These are phyloP conservation scores for Chrysochloris asiatica DNA, from an alignment of 2,113 vertebrate species.

Conservation along the genomic window DNA sequence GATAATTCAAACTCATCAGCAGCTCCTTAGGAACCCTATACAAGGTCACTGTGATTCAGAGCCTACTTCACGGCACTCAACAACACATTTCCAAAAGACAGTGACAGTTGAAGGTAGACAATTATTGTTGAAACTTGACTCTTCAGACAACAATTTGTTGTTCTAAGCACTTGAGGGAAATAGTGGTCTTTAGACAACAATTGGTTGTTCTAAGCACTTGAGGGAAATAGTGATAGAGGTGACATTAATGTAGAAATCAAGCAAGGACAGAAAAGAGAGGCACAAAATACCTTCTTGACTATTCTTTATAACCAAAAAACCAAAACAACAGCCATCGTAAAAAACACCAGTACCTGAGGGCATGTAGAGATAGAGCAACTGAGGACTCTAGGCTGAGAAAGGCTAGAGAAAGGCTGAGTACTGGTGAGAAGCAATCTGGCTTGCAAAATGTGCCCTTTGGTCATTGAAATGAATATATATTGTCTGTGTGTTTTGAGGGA, in stretches of 20 bases:
- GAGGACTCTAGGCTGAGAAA: too few species aligned
- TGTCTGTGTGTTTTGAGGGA: too few species aligned
- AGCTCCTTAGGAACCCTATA: too few species aligned
- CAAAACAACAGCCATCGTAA: conserved; percentile 59
- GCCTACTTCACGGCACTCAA: too few species aligned
- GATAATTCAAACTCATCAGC: too few species aligned
- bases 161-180: background rate
- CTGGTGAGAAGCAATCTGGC: too few species aligned
- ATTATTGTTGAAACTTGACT: conserved; percentile 57
- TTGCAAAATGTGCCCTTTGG: too few species aligned
- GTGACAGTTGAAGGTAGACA: conserved; percentile 63
- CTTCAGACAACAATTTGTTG: conserved; percentile 67
- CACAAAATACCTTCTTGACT: conserved; percentile 30
- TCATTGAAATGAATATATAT: too few species aligned
- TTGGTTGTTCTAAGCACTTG: conserved; percentile 49
- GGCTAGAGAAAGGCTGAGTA: too few species aligned
- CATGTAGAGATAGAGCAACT: too few species aligned
- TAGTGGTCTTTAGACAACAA: conserved; percentile 57
- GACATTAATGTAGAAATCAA: conserved; percentile 20
- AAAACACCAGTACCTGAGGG: too few species aligned
- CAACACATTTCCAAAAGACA: conserved; percentile 67
- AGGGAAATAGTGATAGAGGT: background rate
- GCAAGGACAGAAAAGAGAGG: background rate
- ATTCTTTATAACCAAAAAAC: conserved; percentile 61
- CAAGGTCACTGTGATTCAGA: too few species aligned